Evolutionary conservation across 2,113 vertebrate species (phyloP).

Genomic region (Corythoichthys intestinalis): DNA sequence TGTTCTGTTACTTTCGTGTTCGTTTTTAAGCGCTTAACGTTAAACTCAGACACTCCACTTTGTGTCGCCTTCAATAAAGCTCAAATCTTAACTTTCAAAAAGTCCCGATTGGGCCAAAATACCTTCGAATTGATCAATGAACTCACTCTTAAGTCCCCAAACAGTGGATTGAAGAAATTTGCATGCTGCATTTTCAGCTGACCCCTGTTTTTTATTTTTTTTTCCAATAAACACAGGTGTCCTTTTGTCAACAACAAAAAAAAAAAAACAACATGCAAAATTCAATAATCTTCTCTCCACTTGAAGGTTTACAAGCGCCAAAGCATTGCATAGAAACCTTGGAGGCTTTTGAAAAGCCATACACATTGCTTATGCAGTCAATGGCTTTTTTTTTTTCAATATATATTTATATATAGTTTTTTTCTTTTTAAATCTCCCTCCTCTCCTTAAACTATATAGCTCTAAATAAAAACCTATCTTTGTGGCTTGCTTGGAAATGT

Average conservation of each 20-base stretch:
- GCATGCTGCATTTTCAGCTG: slow-evolving; percentile 57
- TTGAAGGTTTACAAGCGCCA: slow-evolving; percentile 60
- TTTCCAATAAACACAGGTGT: slow-evolving; percentile 18
- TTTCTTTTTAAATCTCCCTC: background rate
- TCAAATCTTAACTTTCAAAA: slow-evolving; percentile 56
- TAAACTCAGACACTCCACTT: slow-evolving; percentile 36
- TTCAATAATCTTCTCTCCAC: slow-evolving; percentile 73
- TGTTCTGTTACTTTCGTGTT: slow-evolving; percentile 40
- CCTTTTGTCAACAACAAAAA: slow-evolving; percentile 51
- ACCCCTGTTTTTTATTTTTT: slow-evolving; percentile 10
- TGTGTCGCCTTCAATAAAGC: background rate
- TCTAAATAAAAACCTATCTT: slow-evolving; percentile 43
- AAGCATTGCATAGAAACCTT: slow-evolving; percentile 65
- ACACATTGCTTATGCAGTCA: slow-evolving; percentile 57
- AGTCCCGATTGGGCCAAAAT: slow-evolving; percentile 21
- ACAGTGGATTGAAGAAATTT: slow-evolving; percentile 63
- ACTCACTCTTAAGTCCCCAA: slow-evolving; percentile 53
- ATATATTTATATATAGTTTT: background rate
- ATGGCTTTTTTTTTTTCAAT: slow-evolving; percentile 39
- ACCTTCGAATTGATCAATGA: slow-evolving; percentile 26
- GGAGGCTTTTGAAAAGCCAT: slow-evolving; percentile 37
- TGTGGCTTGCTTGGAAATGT: slow-evolving; percentile 36
- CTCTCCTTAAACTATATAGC: slow-evolving; percentile 33
- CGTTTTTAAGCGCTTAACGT: slow-evolving; percentile 68
- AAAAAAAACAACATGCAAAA: slow-evolving; percentile 60